Evolutionary conservation across 2,888 invertebrate species (phyloP).

Genomic region (Rhagophthalmus giganteus): DNA sequence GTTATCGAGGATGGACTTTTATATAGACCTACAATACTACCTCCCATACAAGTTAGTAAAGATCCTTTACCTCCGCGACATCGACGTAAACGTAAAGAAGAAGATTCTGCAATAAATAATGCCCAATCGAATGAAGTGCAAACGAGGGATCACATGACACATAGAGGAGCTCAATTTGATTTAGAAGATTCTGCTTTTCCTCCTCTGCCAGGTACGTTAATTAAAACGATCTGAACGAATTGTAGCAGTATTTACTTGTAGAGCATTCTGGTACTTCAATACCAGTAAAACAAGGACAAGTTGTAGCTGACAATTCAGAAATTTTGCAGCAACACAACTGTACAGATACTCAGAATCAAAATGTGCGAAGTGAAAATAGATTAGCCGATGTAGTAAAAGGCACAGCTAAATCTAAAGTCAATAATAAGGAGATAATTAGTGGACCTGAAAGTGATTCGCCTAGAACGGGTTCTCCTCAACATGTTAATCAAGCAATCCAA

Average conservation of each 20-base stretch:
- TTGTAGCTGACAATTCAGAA: conserved; percentile 46
- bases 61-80: conserved; percentile 54
- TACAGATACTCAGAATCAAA: conserved; percentile 41
- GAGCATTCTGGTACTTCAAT: conserved; percentile 25
- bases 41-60: conserved; percentile 41
- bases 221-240: no score
- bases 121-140: no score
- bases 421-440: conserved; percentile 47
- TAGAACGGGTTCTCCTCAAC: conserved; percentile 48
- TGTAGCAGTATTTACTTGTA: conserved; percentile 37
- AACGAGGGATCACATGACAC: no score
- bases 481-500: conserved; percentile 26
- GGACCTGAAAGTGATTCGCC: conserved; percentile 47
- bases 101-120: conserved; percentile 37
- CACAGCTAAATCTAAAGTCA: conserved; percentile 63
- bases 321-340: conserved; percentile 41
- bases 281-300: conserved; percentile 34
- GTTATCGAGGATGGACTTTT: conserved; percentile 20
- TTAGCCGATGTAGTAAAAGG: conserved; percentile 81
- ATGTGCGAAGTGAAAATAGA: conserved; percentile 63
- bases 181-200: conserved; percentile 79
- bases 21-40: conserved; percentile 27
- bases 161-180: conserved; percentile 70
- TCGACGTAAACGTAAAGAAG: conserved; percentile 55
- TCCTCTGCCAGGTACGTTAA: conserved; percentile 68